phyloP scores from a whole-genome alignment of 2,113 vertebrate species.

The Leptobrachium leishanense region DNA sequence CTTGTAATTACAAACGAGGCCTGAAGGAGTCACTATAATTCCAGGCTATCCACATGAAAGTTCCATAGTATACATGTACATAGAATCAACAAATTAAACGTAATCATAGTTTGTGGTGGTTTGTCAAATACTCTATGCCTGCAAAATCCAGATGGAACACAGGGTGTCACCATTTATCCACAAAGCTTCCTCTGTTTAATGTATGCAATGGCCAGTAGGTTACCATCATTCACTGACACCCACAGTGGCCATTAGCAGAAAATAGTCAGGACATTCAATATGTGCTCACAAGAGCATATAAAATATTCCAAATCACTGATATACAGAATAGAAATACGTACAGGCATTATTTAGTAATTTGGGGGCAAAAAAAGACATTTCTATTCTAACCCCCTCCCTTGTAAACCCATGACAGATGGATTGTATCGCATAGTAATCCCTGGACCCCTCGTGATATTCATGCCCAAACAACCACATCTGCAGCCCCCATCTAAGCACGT shows the following conservation, averaged over 20 bases:
- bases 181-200: not conserved
- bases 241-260: constrained; percentile 14
- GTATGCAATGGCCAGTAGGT: constrained; percentile 6
- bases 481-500: no score
- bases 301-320: not conserved
- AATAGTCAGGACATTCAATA: constrained; percentile 5
- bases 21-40: constrained; percentile 20
- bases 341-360: constrained; percentile 54
- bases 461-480: no score
- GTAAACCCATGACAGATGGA: no score
- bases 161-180: constrained; percentile 20
- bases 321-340: constrained; percentile 36
- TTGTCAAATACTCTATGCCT: not conserved
- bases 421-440: no score
- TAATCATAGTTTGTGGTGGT: constrained; percentile 1
- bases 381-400: no score
- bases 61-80: not conserved
- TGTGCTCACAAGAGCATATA: constrained; percentile 1
- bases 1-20: not conserved
- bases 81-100: not conserved
- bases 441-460: no score
- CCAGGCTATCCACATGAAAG: not conserved
- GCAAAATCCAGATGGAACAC: constrained; percentile 17
- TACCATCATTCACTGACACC: constrained; percentile 19
- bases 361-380: constrained; percentile 53